phyloP scores from a whole-genome alignment of 2,113 vertebrate species.

The Pelusios castaneus region DNA sequence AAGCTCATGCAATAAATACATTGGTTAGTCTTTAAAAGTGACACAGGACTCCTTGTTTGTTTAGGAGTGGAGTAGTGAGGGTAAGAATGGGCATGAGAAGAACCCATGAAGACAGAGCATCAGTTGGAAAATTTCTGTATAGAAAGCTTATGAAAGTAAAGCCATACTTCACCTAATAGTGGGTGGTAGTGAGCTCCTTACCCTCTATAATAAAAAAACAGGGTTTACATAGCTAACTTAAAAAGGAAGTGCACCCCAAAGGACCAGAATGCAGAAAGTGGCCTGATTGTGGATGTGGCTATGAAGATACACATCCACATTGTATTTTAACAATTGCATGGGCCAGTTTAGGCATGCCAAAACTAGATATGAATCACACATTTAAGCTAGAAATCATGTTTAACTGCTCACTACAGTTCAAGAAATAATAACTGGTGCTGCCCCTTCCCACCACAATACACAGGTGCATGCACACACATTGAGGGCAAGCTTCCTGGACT shows the following conservation, averaged over 20 bases:
- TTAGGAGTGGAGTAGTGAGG: not conserved
- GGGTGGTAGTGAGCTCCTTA: not conserved
- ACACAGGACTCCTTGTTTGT: no score
- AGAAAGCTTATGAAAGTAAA: not conserved
- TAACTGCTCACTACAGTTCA: not conserved
- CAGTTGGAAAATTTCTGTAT: not conserved
- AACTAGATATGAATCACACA: not conserved
- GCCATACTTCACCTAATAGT: fast-evolving
- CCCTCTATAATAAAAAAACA: not conserved
- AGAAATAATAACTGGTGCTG: not conserved
- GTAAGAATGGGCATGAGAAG: not conserved
- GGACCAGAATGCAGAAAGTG: not conserved
- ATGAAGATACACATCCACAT: not conserved
- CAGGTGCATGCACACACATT: not conserved
- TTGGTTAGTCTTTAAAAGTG: no score
- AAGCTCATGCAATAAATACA: no score
- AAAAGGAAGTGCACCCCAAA: not conserved
- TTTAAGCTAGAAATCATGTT: not conserved
- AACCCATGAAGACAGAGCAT: not conserved
- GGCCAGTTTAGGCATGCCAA: not conserved
- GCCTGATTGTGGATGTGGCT: not conserved
- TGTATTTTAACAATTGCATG: not conserved
- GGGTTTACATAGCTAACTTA: not conserved
- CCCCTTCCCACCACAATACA: not conserved
- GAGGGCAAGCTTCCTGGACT: not conserved